A percentile compares a stretch with the other conserved stretches of the same genome.
phyloP scores from a whole-genome alignment of 2,888 invertebrate genomes.

The Nemapogon koenigi region DNA sequence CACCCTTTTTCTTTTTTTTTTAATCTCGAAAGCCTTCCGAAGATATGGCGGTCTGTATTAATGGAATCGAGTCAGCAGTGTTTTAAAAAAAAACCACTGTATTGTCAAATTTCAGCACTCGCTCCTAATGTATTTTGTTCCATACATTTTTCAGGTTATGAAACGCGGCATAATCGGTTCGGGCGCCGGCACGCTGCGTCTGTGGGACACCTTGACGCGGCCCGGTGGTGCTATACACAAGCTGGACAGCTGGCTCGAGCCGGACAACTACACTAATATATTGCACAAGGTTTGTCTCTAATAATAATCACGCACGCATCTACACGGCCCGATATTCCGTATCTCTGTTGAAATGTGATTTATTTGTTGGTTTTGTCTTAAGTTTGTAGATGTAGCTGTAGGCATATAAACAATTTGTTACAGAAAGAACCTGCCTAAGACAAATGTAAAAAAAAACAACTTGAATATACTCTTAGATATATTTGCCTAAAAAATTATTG shows the following conservation, averaged over 20 bases:
- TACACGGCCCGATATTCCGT: not conserved
- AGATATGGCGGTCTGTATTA: too few relatives aligned
- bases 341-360: too few relatives aligned
- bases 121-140: too few relatives aligned
- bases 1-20: too few relatives aligned
- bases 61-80: too few relatives aligned
- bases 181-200: conserved; percentile 33
- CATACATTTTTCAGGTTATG: conserved; percentile 27
- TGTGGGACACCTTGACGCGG: conserved; percentile 43
- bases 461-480: not conserved
- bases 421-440: too few relatives aligned
- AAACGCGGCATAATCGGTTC: conserved; percentile 50
- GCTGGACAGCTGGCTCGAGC: conserved; percentile 47
- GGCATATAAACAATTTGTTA: too few relatives aligned
- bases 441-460: not conserved
- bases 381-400: too few relatives aligned
- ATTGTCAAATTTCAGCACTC: too few relatives aligned
- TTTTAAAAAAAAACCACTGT: too few relatives aligned
- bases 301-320: not conserved
- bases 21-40: too few relatives aligned
- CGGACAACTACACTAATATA: conserved; percentile 56
- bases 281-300: conserved; percentile 43
- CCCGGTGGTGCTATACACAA: conserved; percentile 36
- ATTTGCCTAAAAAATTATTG: not conserved
- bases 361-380: too few relatives aligned